Base-by-base conservation (phyloP, 1,140 invertebrate genomes). In the Aphelenchoides besseyi region DNA sequence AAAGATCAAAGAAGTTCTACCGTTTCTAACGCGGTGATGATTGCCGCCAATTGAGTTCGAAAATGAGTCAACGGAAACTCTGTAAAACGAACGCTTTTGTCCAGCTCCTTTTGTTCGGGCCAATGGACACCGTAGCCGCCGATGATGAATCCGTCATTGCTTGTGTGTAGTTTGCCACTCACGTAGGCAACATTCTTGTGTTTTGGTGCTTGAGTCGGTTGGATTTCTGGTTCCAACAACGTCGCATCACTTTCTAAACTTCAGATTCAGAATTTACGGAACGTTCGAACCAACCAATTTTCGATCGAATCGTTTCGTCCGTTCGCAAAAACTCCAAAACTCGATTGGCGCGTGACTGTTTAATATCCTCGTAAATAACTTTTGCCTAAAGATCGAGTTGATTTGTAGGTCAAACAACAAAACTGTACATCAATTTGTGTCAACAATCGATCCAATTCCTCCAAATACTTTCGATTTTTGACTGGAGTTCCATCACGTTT, bases 401-500 rank as follows among this genome's bases (percentile, higher is more conserved):
- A 59, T 30, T 26, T n/a, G 26, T 26, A 68, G 8, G 0, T 33
- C 61, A n/a, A 55, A 68, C 23, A 0, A 52, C 28, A 32, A 68
- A 26, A 66, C 62, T 41, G 16, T 12, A 68, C 69, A 23, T 70
- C 64, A 36, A 70, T 70, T 12, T 26, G 30, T 26, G 28, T 8
- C 30, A 70, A 32, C 8, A 70, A 23, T 1, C 32, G 54, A 53
- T 52, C 36, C 16, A 72, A 61, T 2, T 72, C 70, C 1, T 61
- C 37, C 26, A 72, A 28, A 36, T 55, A 26, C 53, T 67, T 41
- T 36, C 59, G 70, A 53, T 72, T 55, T 36, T 72, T 72, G 16
- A 72, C 70, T 26, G 72, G 55, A 26, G 35, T n/a, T 57, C 70
- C 70, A 48, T 72, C 70, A 1, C 33, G 29, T 29, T 72, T 72